Percentiles rank a stretch among this genome's conserved stretches.
phyloP scores from a whole-genome alignment of 2,888 invertebrate species.

The Tethea ocularis region DNA sequence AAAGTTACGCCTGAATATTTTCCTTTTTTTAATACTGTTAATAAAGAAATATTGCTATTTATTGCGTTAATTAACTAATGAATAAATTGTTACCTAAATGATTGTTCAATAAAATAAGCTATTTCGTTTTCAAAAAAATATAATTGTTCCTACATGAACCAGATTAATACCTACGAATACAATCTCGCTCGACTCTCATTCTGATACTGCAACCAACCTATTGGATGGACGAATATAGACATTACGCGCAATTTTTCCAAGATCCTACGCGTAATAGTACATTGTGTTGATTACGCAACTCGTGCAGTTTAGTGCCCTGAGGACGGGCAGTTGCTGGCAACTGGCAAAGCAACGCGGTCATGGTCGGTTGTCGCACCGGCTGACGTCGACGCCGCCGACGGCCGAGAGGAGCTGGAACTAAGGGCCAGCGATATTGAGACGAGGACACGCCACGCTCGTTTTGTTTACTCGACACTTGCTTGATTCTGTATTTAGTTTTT shows the following conservation, averaged over 20 bases:
- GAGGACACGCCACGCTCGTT: conserved; percentile 5
- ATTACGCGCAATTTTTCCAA: not conserved
- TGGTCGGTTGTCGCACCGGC: conserved; percentile 66
- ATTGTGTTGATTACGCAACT: conserved; percentile 46
- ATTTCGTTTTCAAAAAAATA: too few relatives aligned
- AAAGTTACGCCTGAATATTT: not conserved
- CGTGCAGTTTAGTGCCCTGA: conserved; percentile 43
- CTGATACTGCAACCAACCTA: not conserved
- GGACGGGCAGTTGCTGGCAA: conserved; percentile 44
- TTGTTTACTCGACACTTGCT: not conserved
- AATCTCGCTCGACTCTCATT: not conserved
- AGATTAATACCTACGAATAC: not conserved
- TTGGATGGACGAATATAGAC: not conserved
- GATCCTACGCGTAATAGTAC: conserved; percentile 12
- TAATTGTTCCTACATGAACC: too few relatives aligned
- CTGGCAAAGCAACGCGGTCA: conserved; percentile 63
- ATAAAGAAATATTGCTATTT: not conserved
- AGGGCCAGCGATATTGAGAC: conserved; percentile 4
- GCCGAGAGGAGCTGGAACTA: conserved; percentile 13
- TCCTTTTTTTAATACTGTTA: not conserved
- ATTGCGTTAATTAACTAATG: not conserved
- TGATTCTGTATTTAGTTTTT: not conserved
- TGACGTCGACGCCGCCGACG: conserved; percentile 27
- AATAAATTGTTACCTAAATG: not conserved
- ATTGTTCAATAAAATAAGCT: too few relatives aligned